phyloP scores from a whole-genome alignment of 1,140 invertebrate species.

The Drosophila saltans region DNA sequence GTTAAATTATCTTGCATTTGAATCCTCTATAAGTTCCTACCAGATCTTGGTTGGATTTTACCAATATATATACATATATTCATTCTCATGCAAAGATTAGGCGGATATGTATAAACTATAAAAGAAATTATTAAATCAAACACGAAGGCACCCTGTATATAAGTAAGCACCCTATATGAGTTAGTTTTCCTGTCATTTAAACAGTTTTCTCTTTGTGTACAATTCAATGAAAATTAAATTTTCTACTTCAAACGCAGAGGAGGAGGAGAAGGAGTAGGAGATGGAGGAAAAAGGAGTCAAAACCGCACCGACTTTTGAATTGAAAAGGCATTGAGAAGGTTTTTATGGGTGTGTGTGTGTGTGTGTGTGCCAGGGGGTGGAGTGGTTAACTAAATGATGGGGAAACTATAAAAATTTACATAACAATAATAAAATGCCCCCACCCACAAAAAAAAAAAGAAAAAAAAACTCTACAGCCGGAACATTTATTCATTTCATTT shows the following conservation, averaged over 20 bases:
- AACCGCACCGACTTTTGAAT: slow-evolving; percentile 62
- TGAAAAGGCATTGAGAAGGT: slow-evolving; percentile 75
- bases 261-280: too few species aligned
- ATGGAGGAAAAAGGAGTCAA: slow-evolving; percentile 34
- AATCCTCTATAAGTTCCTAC: too few species aligned
- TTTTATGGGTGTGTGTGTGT: slow-evolving; percentile 32
- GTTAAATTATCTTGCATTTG: too few species aligned
- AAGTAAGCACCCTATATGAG: not conserved
- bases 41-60: too few species aligned
- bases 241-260: slow-evolving; percentile 55
- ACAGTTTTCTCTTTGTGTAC: not conserved
- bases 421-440: slow-evolving; percentile 72
- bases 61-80: too few species aligned
- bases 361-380: slow-evolving; percentile 1
- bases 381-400: slow-evolving; percentile 71
- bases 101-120: too few species aligned
- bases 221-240: slow-evolving; percentile 65
- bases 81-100: too few species aligned
- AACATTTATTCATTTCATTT: slow-evolving; percentile 79
- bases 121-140: too few species aligned
- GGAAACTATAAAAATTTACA: slow-evolving; percentile 82
- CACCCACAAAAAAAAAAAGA: not conserved
- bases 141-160: too few species aligned
- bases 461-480: slow-evolving; percentile 35
- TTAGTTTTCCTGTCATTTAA: not conserved